These are phyloP conservation scores for Drosophila fulvimacula DNA, from an alignment of 2,888 invertebrate species.

Conservation along the genomic window DNA sequence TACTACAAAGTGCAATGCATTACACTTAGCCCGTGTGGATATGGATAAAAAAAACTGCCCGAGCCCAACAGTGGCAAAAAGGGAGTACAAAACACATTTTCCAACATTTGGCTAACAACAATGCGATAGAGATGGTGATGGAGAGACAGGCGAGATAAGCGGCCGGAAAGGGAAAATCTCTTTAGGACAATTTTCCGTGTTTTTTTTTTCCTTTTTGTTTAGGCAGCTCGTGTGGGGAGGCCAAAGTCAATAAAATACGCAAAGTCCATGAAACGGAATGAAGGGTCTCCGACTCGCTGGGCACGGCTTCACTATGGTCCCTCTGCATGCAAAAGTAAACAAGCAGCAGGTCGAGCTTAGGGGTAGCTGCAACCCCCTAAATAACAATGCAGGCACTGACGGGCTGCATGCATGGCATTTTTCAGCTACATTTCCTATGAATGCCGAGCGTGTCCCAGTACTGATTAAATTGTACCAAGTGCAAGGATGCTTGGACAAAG, in stretches of 20 bases:
- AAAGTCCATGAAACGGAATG: constrained; percentile 37
- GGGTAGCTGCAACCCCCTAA: constrained; percentile 51
- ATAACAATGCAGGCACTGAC: constrained; percentile 10
- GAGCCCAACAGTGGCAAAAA: not conserved
- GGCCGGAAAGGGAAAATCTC: constrained; percentile 35
- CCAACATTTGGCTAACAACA: constrained; percentile 79
- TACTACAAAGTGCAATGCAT: constrained; percentile 60
- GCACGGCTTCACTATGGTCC: constrained; percentile 1
- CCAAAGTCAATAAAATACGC: constrained; percentile 68
- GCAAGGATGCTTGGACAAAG: constrained; percentile 38
- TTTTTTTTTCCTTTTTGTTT: constrained; percentile 7
- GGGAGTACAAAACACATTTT: constrained; percentile 57
- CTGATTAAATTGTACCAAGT: constrained; percentile 74
- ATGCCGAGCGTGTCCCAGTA: constrained; percentile 44
- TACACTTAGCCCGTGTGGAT: constrained; percentile 41
- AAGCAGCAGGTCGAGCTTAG: constrained; percentile 38
- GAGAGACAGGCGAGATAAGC: constrained; percentile 49
- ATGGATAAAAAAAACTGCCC: constrained; percentile 10
- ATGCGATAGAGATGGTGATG: constrained; percentile 35
- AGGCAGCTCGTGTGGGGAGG: constrained; percentile 15
- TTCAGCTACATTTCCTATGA: constrained; percentile 36
- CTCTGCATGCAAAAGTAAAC: constrained; percentile 56
- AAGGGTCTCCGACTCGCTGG: constrained; percentile 16
- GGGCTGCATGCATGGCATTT: constrained; percentile 45
- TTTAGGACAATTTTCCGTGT: constrained; percentile 29